These are phyloP conservation scores for Stichodactyla mertensii DNA, from an alignment of 64 coral and sea anemone genomes.

Conservation along the genomic window DNA sequence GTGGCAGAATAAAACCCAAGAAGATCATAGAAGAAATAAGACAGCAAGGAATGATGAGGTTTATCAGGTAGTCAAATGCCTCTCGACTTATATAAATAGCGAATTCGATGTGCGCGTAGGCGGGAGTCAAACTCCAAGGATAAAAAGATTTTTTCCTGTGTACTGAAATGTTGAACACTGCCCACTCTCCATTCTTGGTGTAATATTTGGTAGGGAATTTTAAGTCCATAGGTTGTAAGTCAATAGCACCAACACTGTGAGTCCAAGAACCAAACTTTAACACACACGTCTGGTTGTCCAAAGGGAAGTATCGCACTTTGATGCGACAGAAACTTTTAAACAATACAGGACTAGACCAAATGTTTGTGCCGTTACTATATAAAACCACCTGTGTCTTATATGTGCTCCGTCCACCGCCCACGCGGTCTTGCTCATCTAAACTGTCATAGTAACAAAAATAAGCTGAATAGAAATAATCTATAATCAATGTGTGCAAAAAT, in stretches of 20 bases:
- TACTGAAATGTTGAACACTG: constrained; percentile 39
- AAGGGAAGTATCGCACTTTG: constrained; percentile 62
- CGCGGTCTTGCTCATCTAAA: constrained; percentile 40
- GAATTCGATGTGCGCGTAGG: constrained; percentile 39
- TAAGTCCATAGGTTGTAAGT: constrained; percentile 32
- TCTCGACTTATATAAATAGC: constrained; percentile 63
- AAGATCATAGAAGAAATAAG: constrained; percentile 96
- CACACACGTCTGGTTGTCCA: constrained; percentile 57
- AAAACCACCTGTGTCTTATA: constrained; percentile 43
- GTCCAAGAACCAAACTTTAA: constrained; percentile 76
- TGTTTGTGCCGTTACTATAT: constrained; percentile 42
- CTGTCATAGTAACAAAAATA: background rate
- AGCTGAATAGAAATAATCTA: background rate
- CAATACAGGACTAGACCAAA: constrained; percentile 53
- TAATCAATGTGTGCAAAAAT: background rate
- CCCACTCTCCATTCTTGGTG: constrained; percentile 76
- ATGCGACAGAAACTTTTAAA: constrained; percentile 65
- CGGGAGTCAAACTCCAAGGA: background rate
- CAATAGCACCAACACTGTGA: constrained; percentile 24
- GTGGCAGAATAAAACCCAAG: constrained; percentile 74
- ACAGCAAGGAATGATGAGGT: constrained; percentile 78
- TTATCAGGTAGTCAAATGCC: constrained; percentile 75
- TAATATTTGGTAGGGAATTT: constrained; percentile 45
- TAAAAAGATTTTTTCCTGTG: constrained; percentile 9
- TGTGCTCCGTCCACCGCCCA: constrained; percentile 46